Base-by-base conservation (phyloP, 2,797 vertebrate species). In the Paguma larvata region DNA sequence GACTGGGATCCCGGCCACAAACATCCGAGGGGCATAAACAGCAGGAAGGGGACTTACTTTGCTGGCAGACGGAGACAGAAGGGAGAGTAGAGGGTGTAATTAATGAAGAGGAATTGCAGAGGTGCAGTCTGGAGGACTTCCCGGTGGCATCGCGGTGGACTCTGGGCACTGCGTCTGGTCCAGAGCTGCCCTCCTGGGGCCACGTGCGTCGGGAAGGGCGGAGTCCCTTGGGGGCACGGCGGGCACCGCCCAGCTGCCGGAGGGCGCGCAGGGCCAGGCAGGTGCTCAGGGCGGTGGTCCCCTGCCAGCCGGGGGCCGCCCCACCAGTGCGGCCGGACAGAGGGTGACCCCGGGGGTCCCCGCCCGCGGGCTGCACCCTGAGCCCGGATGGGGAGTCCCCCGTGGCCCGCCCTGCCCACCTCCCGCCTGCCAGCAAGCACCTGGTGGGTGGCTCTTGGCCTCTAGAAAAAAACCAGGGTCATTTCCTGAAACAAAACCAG, bases 11-110 rank as follows among this genome's bases (percentile, higher is more conserved):
- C 9, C 32, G 12, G 30, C 44, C 63, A 21, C 53, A 46, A n/a
- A 80, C 72, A 79, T 3, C 65, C 41, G 48, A 32, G 21, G 41
- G 59, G 62, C 6, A 13, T 16, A 19, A 92, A 87, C 56, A 75
- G 91, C 85, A 84, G 84, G 96, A 92, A 79, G 63, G n/a, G 90
- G 73, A 41, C 23, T 27, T 13, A 14, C 67, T 82, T 41, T 1
- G 83, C 44, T 59, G 72, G 83, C 86, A 68, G 21, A 2, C 3
- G 10, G 70, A 38, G 32, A 4, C 9, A 41, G 7, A 5, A 19
- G 82, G 15, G 53, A 56, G 65, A 51, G 87, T 2, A 6, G 13
- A 51, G 78, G 34, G 16, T 44, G 85, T 27, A 1, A 34, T 67
- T 44, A 83, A 89, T 79, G 87, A 94, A 80, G n/a, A 62, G 85